Evolutionary conservation across 2,888 invertebrate genomes (phyloP).

Genomic region (Hipparchia semele): DNA sequence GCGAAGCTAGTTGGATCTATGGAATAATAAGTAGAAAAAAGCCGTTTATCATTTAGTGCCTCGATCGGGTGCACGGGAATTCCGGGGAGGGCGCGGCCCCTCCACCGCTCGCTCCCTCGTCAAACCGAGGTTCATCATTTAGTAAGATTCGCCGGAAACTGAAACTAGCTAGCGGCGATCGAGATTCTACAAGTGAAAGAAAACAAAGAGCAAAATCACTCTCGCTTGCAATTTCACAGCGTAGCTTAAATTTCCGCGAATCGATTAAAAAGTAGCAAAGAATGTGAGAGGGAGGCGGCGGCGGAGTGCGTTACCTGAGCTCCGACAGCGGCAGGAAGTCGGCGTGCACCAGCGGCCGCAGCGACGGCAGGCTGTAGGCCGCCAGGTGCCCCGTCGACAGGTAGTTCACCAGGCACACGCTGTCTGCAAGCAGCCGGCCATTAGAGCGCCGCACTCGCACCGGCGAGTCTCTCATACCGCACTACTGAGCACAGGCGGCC

Average conservation of each 20-base stretch:
- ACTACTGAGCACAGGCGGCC: no score
- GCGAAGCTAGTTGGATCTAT: conserved; percentile 62
- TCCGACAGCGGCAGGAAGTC: conserved; percentile 97
- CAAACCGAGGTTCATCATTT: conserved; percentile 22
- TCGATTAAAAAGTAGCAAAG: conserved; percentile 25
- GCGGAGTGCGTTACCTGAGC: conserved; percentile 86
- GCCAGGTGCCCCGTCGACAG: conserved; percentile 96
- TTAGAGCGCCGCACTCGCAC: no score
- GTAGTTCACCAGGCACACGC: conserved; percentile 97
- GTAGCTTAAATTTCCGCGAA: conserved; percentile 5
- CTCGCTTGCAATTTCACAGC: background rate
- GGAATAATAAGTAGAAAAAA: conserved; percentile 54
- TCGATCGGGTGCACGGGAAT: conserved; percentile 69
- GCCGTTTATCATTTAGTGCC: conserved; percentile 82
- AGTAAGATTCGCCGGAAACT: conserved; percentile 23
- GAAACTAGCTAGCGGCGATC: conserved; percentile 14
- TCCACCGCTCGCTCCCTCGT: conserved; percentile 45
- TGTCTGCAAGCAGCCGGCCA: conserved; percentile 85
- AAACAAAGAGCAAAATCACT: background rate
- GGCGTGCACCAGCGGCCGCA: conserved; percentile 95
- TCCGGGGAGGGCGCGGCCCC: conserved; percentile 58
- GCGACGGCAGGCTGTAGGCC: conserved; percentile 97
- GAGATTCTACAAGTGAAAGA: background rate
- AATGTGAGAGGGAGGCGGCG: background rate
- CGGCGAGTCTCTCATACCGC: no score